Base-by-base conservation (phyloP, 2,888 invertebrate species). In the Tenthredo mesomela region DNA sequence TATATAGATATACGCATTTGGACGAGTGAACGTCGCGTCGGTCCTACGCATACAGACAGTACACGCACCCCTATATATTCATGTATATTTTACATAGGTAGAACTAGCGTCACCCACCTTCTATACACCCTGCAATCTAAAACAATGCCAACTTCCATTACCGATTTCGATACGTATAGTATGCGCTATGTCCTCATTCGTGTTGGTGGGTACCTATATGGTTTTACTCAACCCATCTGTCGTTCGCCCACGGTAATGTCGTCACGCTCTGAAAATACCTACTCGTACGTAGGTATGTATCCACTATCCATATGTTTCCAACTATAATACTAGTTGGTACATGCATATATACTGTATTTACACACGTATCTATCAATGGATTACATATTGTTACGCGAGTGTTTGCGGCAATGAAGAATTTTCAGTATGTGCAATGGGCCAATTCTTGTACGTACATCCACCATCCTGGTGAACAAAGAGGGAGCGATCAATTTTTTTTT, bases 121-220 rank as follows among this genome's bases (percentile, higher is more conserved):
- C n/a, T n/a, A 61, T 80, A 58, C 50, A 80, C 80, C 80, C 80
- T 80, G 80, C 80, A 80, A 80, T 80, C 80, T 80, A 80, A 80
- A 80, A 80, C 80, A 80, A 80, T 80, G 80, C 80, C 80, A 80
- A 80, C 80, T 80, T 80, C 80, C 80, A 80, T 80, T 80, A 80
- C 80, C 80, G 80, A 80, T 80, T 40, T 80, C 80, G 80, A 80
- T 80, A 61, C 80, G 21, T 29, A 40, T 29, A 7, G n/a, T 61
- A 21, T 61, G 9, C 18, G 18, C 18, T 7, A 37, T 37, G 47
- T 50, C 82, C 82, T 82, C 82, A 33, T 82, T 25, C 12, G 58
- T 12, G 47, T 82, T 3, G 12, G 4, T 33, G 0, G 15, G 2
- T 10, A 10, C 10, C 61, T 25, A 29, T 67, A 47, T 29, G 50